Conservation (phyloP, 2,797 vertebrate species). For the Hypotaenidia philippensis region DNA sequence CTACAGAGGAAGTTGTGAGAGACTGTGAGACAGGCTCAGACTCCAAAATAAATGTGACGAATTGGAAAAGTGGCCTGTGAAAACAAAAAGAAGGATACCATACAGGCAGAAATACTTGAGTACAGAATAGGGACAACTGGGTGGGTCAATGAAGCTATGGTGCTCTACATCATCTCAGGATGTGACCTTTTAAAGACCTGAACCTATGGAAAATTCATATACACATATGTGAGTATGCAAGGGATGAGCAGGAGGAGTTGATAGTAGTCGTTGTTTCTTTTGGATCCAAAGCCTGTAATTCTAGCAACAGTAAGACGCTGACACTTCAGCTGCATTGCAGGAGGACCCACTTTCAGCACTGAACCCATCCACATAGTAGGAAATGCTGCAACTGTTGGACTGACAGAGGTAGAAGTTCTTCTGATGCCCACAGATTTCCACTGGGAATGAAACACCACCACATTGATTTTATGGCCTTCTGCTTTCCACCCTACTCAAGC, state of each 20-base stretch:
- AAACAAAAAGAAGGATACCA: neutral
- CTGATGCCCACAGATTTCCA: slow-evolving; percentile 22
- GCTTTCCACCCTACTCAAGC: neutral
- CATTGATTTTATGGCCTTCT: slow-evolving; percentile 33
- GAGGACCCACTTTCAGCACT: neutral
- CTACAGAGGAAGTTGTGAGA: neutral
- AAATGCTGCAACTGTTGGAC: neutral
- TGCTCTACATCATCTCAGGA: neutral
- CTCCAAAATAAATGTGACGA: neutral
- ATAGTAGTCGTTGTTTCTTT: neutral
- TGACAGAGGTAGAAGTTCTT: slow-evolving; percentile 4
- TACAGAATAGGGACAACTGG: neutral
- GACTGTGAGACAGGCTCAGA: neutral
- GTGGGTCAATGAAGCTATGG: neutral
- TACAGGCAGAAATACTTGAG: neutral
- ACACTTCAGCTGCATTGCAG: neutral
- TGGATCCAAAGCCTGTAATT: neutral
- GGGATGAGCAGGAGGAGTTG: neutral
- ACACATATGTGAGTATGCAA: neutral
- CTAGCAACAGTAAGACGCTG: neutral
- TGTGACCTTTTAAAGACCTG: neutral
- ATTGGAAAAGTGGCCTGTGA: neutral
- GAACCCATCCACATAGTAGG: neutral
- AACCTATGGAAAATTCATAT: neutral
- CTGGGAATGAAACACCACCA: slow-evolving; percentile 16